These are phyloP conservation scores for Rhinogobius similis DNA, from an alignment of 2,113 vertebrate species.

Conservation along the genomic window DNA sequence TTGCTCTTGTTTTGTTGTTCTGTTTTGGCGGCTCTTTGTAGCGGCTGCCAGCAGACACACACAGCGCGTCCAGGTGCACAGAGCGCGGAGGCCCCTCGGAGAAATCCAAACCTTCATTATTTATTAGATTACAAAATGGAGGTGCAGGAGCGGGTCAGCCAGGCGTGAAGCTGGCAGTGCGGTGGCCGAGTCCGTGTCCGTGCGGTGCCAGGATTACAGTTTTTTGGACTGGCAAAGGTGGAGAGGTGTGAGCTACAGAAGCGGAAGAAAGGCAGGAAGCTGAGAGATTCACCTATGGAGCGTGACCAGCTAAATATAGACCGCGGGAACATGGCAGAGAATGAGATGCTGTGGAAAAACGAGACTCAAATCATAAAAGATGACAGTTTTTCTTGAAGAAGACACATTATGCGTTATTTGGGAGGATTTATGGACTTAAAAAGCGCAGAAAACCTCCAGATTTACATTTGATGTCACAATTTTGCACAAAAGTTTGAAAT, in stretches of 20 bases:
- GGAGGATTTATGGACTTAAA: no score
- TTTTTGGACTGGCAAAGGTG: constrained; percentile 39
- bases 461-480: no score
- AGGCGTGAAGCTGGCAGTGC: constrained; percentile 53
- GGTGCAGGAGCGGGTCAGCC: constrained; percentile 42
- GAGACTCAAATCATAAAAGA: no score
- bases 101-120: constrained; percentile 69
- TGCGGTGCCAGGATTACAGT: constrained; percentile 51
- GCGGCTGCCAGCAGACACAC: constrained; percentile 45
- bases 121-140: constrained; percentile 67
- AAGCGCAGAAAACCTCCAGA: no score
- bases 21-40: constrained; percentile 29
- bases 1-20: constrained; percentile 16
- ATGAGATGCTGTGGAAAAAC: background rate
- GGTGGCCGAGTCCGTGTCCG: constrained; percentile 12
- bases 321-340: background rate
- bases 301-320: constrained; percentile 63
- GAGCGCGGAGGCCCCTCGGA: constrained; percentile 46
- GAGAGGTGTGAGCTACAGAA: constrained; percentile 41
- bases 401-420: no score
- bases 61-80: constrained; percentile 53
- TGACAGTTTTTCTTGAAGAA: no score
- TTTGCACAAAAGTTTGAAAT: no score
- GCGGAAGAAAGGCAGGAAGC: constrained; percentile 50
- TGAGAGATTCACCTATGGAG: constrained; percentile 41